phyloP scores from a whole-genome alignment of 1,140 invertebrate species.

The Nephotettix cincticeps region DNA sequence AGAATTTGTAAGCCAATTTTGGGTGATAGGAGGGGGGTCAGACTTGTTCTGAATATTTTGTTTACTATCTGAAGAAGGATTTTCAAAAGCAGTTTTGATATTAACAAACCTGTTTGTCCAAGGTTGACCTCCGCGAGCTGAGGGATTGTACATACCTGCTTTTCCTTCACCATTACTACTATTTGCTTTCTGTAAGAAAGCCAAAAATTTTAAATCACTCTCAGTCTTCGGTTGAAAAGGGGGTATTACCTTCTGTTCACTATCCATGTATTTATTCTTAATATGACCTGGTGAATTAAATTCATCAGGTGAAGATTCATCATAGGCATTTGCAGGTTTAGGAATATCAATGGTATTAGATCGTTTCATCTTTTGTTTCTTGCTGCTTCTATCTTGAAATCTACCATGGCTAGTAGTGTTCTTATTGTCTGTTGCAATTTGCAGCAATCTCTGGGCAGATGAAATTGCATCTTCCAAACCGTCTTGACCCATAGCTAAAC shows the following conservation, averaged over 20 bases:
- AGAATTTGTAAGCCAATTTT: not conserved
- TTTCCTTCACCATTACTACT: conserved; percentile 41
- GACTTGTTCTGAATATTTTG: not conserved
- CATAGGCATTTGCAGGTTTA: conserved; percentile 60
- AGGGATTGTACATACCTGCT: conserved; percentile 39
- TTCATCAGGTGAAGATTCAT: conserved; percentile 44
- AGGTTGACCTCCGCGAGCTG: conserved; percentile 46
- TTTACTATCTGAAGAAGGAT: conserved; percentile 38
- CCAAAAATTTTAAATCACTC: conserved; percentile 80
- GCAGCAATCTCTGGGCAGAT: conserved; percentile 41
- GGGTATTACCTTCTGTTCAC: conserved; percentile 44
- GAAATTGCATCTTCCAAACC: conserved; percentile 31
- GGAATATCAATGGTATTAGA: conserved; percentile 88
- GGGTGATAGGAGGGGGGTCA: not conserved
- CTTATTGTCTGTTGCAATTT: conserved; percentile 42
- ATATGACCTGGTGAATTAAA: conserved; percentile 36
- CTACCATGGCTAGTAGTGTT: conserved; percentile 43
- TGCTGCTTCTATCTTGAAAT: conserved; percentile 49
- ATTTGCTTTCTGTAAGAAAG: conserved; percentile 67
- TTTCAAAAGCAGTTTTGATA: conserved; percentile 82
- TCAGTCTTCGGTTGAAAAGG: conserved; percentile 78
- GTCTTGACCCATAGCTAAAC: not conserved
- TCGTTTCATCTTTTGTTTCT: conserved; percentile 77
- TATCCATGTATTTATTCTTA: not conserved
- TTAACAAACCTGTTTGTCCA: conserved; percentile 81